Evolutionary conservation across 2,797 vertebrate species (phyloP), one percentile per base, ranked within the genome.

Genomic region (Eleutherodactylus coqui): DNA sequence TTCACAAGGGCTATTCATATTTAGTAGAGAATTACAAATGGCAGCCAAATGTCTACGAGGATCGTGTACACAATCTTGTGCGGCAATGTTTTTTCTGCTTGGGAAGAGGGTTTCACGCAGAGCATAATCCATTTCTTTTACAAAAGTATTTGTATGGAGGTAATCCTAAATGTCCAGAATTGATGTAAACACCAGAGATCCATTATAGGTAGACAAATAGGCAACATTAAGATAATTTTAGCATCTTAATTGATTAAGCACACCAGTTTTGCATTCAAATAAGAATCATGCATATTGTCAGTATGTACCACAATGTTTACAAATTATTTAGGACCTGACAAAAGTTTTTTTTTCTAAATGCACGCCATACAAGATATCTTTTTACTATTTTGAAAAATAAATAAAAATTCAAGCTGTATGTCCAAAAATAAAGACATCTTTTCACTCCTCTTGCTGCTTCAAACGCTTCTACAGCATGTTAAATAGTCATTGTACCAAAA

Each of bases 231-330:
- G 49, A 29, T 58, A 55, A n/a, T 60, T 87, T 79, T 70, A 21
- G n/a, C 84, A 58, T 70, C 84, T 73, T 60, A 10, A 32, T 87
- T 67, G 64, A 80, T 58, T 83, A 53, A 80, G 58, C 77, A 85
- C 67, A 82, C 8, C 10, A 88, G 83, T 82, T 86, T 32, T 17
- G 89, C 87, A 78, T 84, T 89, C 88, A 64, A 89, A 80, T 67
- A 62, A 88, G 89, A 90, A 29, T 89, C 89, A 83, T 89, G 89
- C 85, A 19, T 11, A 85, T 27, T 88, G 84, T 83, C 29, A 85
- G 88, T 77, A 60, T 19, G 82, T 83, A 84, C 88, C 91, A 91
- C 88, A 90, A 90, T 91, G 75, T 91, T 17, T 47, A 73, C 82
- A 69, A 87, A 45, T 88, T 89, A 62, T 87, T 75, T 32, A 84